phyloP scores from a whole-genome alignment of 2,797 vertebrate species.

The Parotocinclus haroldoi region DNA sequence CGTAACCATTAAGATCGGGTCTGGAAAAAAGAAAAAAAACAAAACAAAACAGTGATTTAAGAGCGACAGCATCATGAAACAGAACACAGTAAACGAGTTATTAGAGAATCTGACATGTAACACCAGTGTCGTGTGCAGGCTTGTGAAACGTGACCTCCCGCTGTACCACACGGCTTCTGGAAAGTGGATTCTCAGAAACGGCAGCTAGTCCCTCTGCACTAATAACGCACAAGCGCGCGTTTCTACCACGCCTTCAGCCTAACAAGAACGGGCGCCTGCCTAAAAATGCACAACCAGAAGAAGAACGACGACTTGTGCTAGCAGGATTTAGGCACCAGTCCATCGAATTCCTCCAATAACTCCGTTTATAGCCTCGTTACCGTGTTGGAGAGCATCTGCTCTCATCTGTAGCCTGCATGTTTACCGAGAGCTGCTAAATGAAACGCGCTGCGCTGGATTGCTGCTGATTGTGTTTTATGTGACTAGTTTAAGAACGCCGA shows the following conservation, averaged over 20 bases:
- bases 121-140: neutral
- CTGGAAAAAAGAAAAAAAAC: too few relatives aligned
- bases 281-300: neutral
- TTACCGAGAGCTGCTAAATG: too few relatives aligned
- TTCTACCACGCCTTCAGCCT: conserved; percentile 12
- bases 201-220: conserved; percentile 21
- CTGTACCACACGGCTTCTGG: conserved; percentile 33
- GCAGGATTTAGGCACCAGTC: neutral
- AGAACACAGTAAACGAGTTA: neutral
- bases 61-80: neutral
- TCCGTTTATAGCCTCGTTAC: too few relatives aligned
- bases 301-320: neutral
- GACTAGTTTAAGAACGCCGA: too few relatives aligned
- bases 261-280: neutral
- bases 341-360: neutral
- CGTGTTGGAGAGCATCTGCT: neutral
- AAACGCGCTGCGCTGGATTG: too few relatives aligned
- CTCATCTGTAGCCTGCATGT: neutral
- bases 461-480: too few relatives aligned
- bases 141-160: conserved; percentile 44
- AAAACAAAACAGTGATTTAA: too few relatives aligned
- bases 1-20: too few relatives aligned
- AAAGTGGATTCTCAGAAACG: conserved; percentile 42
- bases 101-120: too few relatives aligned
- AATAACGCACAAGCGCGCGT: conserved; percentile 24